Evolutionary conservation across 2,888 invertebrate species (phyloP).

Genomic region (Empis livida): DNA sequence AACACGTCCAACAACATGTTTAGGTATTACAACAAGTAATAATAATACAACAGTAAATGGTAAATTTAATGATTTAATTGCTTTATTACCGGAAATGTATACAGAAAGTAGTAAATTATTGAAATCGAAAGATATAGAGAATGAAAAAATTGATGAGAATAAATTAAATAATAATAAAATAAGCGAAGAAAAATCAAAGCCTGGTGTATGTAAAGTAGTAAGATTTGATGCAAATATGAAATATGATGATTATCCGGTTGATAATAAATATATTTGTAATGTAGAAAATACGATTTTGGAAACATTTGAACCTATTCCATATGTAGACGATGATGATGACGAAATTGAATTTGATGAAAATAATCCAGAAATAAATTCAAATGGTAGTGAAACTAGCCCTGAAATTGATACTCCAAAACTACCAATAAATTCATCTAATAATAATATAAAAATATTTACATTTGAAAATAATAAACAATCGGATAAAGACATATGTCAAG

Average conservation of each 20-base stretch:
- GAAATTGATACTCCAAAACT: neutral
- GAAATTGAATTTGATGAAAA: neutral
- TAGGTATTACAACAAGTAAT: constrained; percentile 36
- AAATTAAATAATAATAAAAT: constrained; percentile 13
- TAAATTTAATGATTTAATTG: constrained; percentile 14
- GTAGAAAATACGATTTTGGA: constrained; percentile 35
- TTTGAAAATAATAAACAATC: neutral
- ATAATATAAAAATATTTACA: too few species aligned
- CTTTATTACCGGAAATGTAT: constrained; percentile 11
- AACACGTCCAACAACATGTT: constrained; percentile 53
- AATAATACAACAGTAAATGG: constrained; percentile 5
- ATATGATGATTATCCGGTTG: constrained; percentile 28
- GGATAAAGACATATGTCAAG: constrained; percentile 14
- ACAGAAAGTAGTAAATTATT: constrained; percentile 8
- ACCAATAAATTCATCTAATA: neutral
- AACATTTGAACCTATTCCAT: constrained; percentile 35
- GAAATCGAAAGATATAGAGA: constrained; percentile 14
- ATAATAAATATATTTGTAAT: constrained; percentile 34
- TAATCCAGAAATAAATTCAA: neutral
- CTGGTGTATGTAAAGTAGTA: constrained; percentile 35
- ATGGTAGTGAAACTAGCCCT: neutral
- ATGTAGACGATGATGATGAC: constrained; percentile 13
- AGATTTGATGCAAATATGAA: constrained; percentile 34
- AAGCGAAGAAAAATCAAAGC: constrained; percentile 23
- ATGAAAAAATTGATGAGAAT: constrained; percentile 16